A percentile compares a stretch with the other conserved stretches of the same genome.
Evolutionary conservation across 2,888 invertebrate species (phyloP).

Genomic region (Trichopria drosophilae): DNA sequence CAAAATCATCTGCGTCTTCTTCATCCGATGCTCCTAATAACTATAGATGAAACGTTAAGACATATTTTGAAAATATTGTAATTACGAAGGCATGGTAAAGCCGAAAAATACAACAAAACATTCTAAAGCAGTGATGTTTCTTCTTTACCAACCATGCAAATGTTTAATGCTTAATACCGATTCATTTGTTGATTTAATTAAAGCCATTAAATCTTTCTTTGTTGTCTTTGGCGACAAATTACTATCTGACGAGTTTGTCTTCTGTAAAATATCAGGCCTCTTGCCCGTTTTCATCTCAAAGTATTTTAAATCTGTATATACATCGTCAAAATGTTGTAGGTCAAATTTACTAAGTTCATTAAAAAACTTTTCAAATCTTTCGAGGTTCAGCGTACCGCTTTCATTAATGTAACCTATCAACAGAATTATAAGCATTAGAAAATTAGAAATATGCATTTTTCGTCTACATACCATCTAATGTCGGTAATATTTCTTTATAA

Average conservation of each 20-base stretch:
- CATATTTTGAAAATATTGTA: conserved; percentile 7
- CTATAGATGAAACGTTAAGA: neutral
- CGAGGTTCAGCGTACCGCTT: conserved; percentile 78
- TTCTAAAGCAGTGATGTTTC: no score
- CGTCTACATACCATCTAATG: conserved; percentile 79
- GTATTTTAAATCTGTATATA: conserved; percentile 80
- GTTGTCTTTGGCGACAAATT: conserved; percentile 37
- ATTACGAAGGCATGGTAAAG: conserved; percentile 16
- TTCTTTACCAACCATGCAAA: no score
- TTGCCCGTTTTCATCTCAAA: conserved; percentile 79
- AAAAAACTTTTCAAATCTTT: conserved; percentile 84
- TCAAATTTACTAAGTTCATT: conserved; percentile 74
- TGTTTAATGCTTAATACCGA: conserved; percentile 58
- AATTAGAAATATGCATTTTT: conserved; percentile 21
- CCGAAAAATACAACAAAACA: no score
- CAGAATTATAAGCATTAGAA: conserved; percentile 13
- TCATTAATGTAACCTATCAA: conserved; percentile 89
- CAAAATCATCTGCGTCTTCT: conserved; percentile 45
- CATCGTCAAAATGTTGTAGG: conserved; percentile 74
- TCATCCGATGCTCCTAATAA: conserved; percentile 39
- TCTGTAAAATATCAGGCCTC: conserved; percentile 62
- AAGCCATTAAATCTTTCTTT: conserved; percentile 62
- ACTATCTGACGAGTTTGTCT: conserved; percentile 40
- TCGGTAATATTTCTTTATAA: conserved; percentile 85
- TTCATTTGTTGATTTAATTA: conserved; percentile 68